Percentiles rank a stretch among this genome's conserved stretches.
phyloP scores from a whole-genome alignment of 2,113 vertebrate species.

The Pedionomus torquatus region DNA sequence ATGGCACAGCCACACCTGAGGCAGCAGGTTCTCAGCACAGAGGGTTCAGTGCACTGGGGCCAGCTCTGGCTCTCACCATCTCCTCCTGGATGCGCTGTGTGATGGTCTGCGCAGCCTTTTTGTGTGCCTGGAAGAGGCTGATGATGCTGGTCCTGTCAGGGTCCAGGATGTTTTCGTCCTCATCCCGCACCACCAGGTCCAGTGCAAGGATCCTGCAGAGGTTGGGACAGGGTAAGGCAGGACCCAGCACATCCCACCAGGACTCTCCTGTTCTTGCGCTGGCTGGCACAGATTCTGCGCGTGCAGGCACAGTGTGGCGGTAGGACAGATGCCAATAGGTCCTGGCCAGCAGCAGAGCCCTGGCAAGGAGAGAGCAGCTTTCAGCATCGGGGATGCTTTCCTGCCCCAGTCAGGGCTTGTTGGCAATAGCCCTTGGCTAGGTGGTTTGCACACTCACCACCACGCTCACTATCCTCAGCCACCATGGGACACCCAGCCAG shows the following conservation, averaged over 20 bases:
- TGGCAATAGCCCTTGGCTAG: accelerated
- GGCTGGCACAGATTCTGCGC: not conserved
- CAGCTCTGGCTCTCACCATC: not conserved
- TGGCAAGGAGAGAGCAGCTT: not conserved
- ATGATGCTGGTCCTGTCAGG: constrained; percentile 56
- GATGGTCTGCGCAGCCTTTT: not conserved
- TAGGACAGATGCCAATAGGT: not conserved
- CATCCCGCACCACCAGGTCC: constrained; percentile 67
- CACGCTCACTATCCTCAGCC: not conserved
- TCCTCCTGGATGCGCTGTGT: constrained; percentile 53
- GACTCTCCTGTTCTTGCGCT: accelerated
- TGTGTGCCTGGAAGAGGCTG: constrained; percentile 66
- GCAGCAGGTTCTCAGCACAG: accelerated
- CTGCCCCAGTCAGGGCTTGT: not conserved
- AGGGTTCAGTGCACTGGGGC: accelerated
- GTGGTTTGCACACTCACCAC: not conserved
- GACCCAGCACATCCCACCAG: too few relatives aligned
- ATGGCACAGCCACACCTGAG: accelerated
- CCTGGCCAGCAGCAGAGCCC: not conserved
- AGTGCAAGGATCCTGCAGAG: constrained; percentile 16
- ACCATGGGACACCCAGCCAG: not conserved
- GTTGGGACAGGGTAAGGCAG: accelerated
- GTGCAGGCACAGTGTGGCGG: not conserved
- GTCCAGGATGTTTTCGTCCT: constrained; percentile 65
- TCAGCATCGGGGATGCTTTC: not conserved